Evolutionary conservation across 2,888 invertebrate species (phyloP), one percentile per base, ranked within the genome.

Genomic region (Saturnia japonica): DNA sequence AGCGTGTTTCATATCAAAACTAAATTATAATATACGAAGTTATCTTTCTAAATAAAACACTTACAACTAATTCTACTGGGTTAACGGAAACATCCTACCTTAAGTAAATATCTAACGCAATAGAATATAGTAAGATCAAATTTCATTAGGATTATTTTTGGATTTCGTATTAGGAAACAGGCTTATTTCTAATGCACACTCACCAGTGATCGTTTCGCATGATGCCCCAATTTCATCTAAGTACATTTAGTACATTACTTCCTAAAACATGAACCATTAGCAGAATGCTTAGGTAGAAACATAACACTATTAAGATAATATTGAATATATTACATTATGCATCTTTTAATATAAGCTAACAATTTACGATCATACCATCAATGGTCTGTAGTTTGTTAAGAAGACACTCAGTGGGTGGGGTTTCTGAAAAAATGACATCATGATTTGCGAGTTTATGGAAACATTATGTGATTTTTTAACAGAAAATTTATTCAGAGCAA

Each of bases 101-200:
- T 9, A 54, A 7, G 12, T 25, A 57, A 22, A 57, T 57, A 54
- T 57, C 12, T 57, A 60, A 60, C 28, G 12, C 6, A 12, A 12
- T 28, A 12, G 78, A 77, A 76, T 77, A 82, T 76, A 4, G 34
- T 78, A 76, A 75, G 75, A 75, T 81, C 74, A 76, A 72, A 74
- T 80, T 81, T 76, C 79, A 78, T 74, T 74, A 74, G 75, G 78
- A 80, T 83, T 87, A 86, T 85, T 86, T 84, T 81, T 73, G 80
- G 80, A 81, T 74, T 74, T 77, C 73, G 75, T 79, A 78, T 80
- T 80, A 79, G 77, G 85, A 86, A 87, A 87, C 77, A 70, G 73
- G 75, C 74, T 73, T 76, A 75, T 57, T 71, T 74, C 40, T 64
- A 40, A 64, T 76, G 72, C 75, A 70, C 68, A 70, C 78, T 76